phyloP scores from a whole-genome alignment of 2,888 invertebrate genomes.

The Acholoe squamosa region DNA sequence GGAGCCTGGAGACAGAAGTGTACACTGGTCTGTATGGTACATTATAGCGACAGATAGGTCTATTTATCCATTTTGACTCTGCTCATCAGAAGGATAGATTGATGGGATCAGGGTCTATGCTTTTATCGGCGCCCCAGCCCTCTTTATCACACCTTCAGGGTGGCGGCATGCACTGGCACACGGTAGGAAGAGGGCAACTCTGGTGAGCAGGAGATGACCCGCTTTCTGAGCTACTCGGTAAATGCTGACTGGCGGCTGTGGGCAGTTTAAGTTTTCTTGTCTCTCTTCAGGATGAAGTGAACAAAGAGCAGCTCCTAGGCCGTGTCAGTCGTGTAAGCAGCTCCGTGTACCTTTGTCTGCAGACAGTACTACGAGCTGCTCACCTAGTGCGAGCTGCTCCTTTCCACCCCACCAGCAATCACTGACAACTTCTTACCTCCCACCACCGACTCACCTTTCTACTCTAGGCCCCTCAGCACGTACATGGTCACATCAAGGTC shows the following conservation, averaged over 20 bases:
- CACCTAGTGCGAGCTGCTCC: not conserved
- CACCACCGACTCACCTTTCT: not conserved
- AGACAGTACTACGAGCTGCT: not conserved
- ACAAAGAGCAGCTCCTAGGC: slow-evolving; percentile 2
- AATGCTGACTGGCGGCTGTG: not conserved
- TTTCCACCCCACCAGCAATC: no score
- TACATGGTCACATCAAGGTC: not conserved
- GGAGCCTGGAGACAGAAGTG: no score
- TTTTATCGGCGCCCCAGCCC: not conserved
- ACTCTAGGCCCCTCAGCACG: not conserved
- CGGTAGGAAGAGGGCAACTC: not conserved
- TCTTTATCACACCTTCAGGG: not conserved
- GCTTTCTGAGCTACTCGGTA: not conserved
- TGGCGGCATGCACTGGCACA: not conserved
- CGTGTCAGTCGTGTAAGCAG: not conserved
- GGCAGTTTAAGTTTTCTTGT: not conserved
- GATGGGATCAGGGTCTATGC: not conserved
- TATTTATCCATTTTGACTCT: not conserved
- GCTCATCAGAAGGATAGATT: not conserved
- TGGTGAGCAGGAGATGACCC: not conserved
- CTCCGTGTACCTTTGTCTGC: no score
- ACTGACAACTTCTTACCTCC: not conserved
- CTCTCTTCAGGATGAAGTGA: not conserved
- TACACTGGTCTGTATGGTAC: no score
- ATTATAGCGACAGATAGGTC: not conserved